These are phyloP conservation scores for Zaprionus kolodkinae DNA, from an alignment of 1,140 invertebrate species.

Conservation along the genomic window DNA sequence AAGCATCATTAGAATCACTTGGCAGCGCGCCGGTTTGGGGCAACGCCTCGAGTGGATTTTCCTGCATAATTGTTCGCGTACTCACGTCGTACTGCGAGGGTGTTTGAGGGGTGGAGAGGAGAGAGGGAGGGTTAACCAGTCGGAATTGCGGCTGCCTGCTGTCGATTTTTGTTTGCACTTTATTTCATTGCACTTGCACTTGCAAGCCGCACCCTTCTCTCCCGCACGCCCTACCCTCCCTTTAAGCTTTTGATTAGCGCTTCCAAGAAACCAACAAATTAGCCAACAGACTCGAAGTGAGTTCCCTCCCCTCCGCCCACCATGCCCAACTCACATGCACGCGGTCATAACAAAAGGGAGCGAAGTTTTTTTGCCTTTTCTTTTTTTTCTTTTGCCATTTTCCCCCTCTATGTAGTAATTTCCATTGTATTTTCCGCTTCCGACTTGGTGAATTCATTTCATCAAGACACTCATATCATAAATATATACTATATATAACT, in stretches of 20 bases:
- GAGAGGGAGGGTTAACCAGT: background rate
- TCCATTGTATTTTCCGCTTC: slow-evolving; percentile 38
- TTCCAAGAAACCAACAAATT: slow-evolving; percentile 66
- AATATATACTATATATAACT: slow-evolving; percentile 27
- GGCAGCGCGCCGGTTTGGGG: slow-evolving; percentile 74
- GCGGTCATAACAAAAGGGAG: background rate
- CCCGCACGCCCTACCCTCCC: slow-evolving; percentile 25
- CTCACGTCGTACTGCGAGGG: background rate
- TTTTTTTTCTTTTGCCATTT: background rate
- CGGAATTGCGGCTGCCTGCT: slow-evolving; percentile 27
- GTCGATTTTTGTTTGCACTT: slow-evolving; percentile 62
- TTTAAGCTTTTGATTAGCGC: slow-evolving; percentile 75
- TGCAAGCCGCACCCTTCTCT: background rate
- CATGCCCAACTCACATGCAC: slow-evolving; percentile 28
- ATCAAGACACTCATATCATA: slow-evolving; percentile 41
- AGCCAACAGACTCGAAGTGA: slow-evolving; percentile 42
- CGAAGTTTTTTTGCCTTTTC: slow-evolving; percentile 3
- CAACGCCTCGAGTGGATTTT: slow-evolving; percentile 80
- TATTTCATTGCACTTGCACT: slow-evolving; percentile 48
- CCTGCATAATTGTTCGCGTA: slow-evolving; percentile 66
- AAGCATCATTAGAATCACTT: slow-evolving; percentile 83
- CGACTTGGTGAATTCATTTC: slow-evolving; percentile 43
- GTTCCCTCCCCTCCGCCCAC: too few species aligned
- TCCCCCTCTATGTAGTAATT: background rate
- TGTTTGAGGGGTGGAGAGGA: background rate